Base-by-base conservation (phyloP, 2,113 vertebrate species). In the Ceyx melanurus region DNA sequence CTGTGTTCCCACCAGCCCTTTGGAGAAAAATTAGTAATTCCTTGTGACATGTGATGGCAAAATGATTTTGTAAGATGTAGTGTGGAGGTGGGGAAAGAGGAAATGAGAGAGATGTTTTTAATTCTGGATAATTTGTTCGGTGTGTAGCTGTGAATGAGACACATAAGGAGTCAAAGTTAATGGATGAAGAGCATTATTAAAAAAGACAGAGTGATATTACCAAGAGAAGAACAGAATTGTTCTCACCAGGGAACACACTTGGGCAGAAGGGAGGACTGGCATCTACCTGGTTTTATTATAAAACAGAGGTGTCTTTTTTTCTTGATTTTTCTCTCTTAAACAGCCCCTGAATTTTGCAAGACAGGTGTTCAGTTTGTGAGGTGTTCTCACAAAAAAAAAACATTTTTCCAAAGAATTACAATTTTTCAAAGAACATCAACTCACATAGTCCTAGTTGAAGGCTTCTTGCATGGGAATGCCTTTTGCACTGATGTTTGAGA, bases 31-130 rank as follows among this genome's bases (percentile, higher is more conserved):
- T 93, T 7, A 74, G 56, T 68, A 53, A 92, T 82, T 91, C 60
- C 40, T 82, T 80, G 74, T 91, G 91, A 84, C 78, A 29, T 25
- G 62, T 82, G 71, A 9, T n/a, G 74, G 92, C 83, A 93, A 82
- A 90, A 70, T 54, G 77, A 70, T 87, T 92, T 79, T 82, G 66
- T 48, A 64, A 91, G 89, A 66, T 0, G 6, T 40, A 76, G 80
- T 0, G 1, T 90, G 89, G 95, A 94, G 94, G 92, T 96, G 95
- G 91, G 77, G 60, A 74, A 64, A 35, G 89, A 88, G 85, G 94
- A 94, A 96, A 95, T 89, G 92, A 96, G 60, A 40, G 89, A 96
- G 87, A 80, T 93, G 91, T 50, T 95, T 94, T 92, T 96, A 93
- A 96, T 94, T 94, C 89, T 77, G 83, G 92, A 23, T 95, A 94